These are phyloP conservation scores for Otus sunia DNA, from an alignment of 2,113 vertebrate species.

Conservation along the genomic window DNA sequence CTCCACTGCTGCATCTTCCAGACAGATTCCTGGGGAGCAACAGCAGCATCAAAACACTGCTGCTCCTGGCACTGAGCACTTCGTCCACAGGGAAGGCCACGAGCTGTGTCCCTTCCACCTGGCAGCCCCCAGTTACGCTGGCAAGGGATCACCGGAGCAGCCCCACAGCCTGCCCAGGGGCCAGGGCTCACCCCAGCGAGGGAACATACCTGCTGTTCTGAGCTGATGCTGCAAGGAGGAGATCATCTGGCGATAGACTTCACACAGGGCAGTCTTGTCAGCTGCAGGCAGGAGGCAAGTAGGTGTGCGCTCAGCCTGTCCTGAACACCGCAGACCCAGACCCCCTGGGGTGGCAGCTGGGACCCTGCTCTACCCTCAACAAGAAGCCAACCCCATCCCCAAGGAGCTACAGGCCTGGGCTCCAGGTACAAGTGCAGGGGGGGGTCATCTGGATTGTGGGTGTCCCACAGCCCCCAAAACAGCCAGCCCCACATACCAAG, in stretches of 20 bases:
- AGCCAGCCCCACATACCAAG: not conserved
- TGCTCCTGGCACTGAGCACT: not conserved
- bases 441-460: not conserved
- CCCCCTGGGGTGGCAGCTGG: not conserved
- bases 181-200: accelerated
- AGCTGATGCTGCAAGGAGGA: conserved; percentile 8
- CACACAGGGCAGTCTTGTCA: not conserved
- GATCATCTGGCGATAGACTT: not conserved
- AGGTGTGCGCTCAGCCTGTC: not conserved
- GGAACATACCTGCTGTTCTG: not conserved
- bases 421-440: not conserved
- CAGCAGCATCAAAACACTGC: not conserved
- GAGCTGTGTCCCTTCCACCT: not conserved
- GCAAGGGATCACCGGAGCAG: not conserved
- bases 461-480: not conserved
- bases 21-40: not conserved
- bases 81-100: not conserved
- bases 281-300: not conserved
- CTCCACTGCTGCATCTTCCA: not conserved
- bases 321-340: not conserved
- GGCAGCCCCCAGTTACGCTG: not conserved
- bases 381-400: not conserved
- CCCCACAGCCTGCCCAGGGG: not conserved
- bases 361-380: not conserved
- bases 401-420: not conserved